A percentile compares a stretch with the other conserved stretches of the same genome.
Conservation (phyloP, 2,888 invertebrate species). For the Dorcus parallelipipedus region DNA sequence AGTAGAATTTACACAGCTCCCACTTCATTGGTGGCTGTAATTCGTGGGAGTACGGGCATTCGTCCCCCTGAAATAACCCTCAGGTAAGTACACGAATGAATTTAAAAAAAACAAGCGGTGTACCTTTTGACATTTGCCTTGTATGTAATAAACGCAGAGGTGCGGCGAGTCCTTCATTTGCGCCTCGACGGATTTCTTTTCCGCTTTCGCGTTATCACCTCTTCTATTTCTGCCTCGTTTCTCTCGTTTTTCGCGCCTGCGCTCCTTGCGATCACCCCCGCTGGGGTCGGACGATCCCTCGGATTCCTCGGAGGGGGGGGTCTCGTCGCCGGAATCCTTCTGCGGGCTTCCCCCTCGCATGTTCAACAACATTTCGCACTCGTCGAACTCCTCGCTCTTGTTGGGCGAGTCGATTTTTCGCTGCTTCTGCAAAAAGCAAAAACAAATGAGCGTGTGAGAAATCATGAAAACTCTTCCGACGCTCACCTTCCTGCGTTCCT, state of each 20-base stretch:
- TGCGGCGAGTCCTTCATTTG: constrained; percentile 65
- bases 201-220: neutral
- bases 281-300: constrained; percentile 9
- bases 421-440: constrained; percentile 51
- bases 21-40: constrained; percentile 78
- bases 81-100: neutral
- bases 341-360: constrained; percentile 72
- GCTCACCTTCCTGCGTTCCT: constrained; percentile 48
- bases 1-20: constrained; percentile 95
- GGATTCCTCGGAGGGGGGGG: constrained; percentile 10
- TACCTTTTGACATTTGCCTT: constrained; percentile 80
- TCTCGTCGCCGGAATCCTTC: constrained; percentile 17
- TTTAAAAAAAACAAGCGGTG: too few species aligned
- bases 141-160: constrained; percentile 81
- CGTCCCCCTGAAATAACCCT: constrained; percentile 58
- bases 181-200: constrained; percentile 33
- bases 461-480: neutral
- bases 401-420: constrained; percentile 49
- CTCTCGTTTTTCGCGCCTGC: constrained; percentile 20
- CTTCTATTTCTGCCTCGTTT: constrained; percentile 8
- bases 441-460: constrained; percentile 6
- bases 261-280: constrained; percentile 15
- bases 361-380: constrained; percentile 80
- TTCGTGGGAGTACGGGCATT: constrained; percentile 85
- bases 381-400: constrained; percentile 60